Conservation (phyloP, 2,113 vertebrate species). For the Dicaeum eximium region DNA sequence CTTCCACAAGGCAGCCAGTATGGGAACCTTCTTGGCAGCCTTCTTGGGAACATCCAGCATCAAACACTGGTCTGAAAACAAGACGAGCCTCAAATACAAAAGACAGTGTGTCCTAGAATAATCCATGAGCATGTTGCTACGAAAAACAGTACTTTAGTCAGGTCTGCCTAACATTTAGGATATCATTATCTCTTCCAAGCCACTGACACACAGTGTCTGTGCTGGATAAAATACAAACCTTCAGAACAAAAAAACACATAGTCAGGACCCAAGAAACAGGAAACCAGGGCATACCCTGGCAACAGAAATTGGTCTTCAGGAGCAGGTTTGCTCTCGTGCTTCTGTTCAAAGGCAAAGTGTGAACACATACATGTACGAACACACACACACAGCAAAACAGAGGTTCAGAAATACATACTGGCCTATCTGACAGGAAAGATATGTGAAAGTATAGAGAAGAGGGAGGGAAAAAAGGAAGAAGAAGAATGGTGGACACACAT, state of each 20-base stretch:
- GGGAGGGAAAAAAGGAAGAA: neutral
- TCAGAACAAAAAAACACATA: neutral
- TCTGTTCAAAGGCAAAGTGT: neutral
- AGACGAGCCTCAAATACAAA: neutral
- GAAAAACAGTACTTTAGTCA: neutral
- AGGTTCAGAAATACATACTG: neutral
- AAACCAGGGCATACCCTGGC: neutral
- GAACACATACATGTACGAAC: neutral
- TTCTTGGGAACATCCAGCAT: neutral
- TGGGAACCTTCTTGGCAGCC: neutral
- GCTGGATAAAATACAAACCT: neutral
- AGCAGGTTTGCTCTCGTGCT: neutral
- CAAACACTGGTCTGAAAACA: neutral
- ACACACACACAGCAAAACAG: neutral
- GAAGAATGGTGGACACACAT: neutral
- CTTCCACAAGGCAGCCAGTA: neutral
- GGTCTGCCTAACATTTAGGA: neutral
- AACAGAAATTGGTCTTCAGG: neutral
- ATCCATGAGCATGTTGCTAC: accelerated
- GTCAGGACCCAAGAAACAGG: neutral
- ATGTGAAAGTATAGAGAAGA: neutral
- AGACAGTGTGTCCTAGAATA: neutral
- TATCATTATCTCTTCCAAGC: neutral
- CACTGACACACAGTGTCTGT: neutral
- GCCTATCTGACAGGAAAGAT: neutral